These are phyloP conservation scores for Borostomias antarcticus DNA, from an alignment of 2,797 vertebrate genomes.

Conservation along the genomic window DNA sequence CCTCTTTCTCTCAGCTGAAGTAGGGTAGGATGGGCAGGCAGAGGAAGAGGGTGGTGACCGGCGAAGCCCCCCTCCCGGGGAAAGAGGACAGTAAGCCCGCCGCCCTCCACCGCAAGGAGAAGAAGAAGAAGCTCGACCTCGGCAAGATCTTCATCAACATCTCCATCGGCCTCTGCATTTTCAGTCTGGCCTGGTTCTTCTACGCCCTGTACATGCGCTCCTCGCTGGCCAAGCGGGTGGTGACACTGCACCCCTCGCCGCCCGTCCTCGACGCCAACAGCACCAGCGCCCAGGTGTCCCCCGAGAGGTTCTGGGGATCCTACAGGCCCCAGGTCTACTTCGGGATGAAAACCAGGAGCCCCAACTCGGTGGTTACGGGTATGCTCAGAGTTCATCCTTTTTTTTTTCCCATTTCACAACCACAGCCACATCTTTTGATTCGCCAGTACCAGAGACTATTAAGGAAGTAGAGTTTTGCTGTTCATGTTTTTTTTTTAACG, in stretches of 20 bases:
- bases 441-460: not conserved
- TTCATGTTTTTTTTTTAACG: no score
- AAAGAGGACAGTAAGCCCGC: slow-evolving; percentile 76
- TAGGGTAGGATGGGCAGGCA: slow-evolving; percentile 78
- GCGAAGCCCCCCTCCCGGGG: slow-evolving; percentile 66
- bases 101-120: slow-evolving; percentile 73
- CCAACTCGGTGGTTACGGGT: slow-evolving; percentile 85
- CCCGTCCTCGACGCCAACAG: slow-evolving; percentile 75
- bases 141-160: slow-evolving; percentile 83
- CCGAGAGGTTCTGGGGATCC: slow-evolving; percentile 89
- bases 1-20: slow-evolving; percentile 36
- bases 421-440: not conserved
- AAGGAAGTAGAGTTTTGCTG: not conserved
- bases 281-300: slow-evolving; percentile 75
- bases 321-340: slow-evolving; percentile 95
- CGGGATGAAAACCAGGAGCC: slow-evolving; percentile 94
- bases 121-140: slow-evolving; percentile 80
- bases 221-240: slow-evolving; percentile 74
- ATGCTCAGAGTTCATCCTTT: slow-evolving; percentile 10
- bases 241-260: slow-evolving; percentile 80
- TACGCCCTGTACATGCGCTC: slow-evolving; percentile 80
- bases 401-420: no score
- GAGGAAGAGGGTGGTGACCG: slow-evolving; percentile 74
- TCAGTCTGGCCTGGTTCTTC: slow-evolving; percentile 84
- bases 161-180: slow-evolving; percentile 80